These are phyloP conservation scores for Trachelipus rathkii DNA, from an alignment of 1,140 invertebrate species.

Conservation along the genomic window DNA sequence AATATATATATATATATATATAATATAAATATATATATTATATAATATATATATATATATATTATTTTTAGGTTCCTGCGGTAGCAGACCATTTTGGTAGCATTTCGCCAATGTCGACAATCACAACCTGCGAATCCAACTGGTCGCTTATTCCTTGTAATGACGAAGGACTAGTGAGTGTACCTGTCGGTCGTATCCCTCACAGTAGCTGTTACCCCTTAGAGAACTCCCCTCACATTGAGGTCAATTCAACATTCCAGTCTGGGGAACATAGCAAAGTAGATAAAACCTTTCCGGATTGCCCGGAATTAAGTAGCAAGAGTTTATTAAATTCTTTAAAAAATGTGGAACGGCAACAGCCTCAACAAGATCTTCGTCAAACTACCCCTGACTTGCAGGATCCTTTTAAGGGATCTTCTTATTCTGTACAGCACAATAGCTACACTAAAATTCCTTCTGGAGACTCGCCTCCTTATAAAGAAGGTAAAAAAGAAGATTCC, in stretches of 20 bases:
- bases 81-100: background rate
- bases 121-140: conserved; percentile 26
- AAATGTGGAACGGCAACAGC: background rate
- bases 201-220: background rate
- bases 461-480: background rate
- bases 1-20: background rate
- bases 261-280: background rate
- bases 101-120: conserved; percentile 21
- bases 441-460: background rate
- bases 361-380: background rate
- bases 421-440: background rate
- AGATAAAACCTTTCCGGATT: background rate
- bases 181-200: background rate
- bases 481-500: background rate
- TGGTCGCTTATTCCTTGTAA: conserved; percentile 17
- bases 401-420: background rate
- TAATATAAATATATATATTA: conserved; percentile 6
- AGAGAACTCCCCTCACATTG: background rate
- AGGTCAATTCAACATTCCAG: background rate
- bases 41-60: background rate
- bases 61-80: background rate
- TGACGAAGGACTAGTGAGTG: background rate
- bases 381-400: background rate
- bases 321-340: background rate
- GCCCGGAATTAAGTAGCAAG: background rate